Conservation (phyloP, 1,140 invertebrate species). For the Cydia splendana region DNA sequence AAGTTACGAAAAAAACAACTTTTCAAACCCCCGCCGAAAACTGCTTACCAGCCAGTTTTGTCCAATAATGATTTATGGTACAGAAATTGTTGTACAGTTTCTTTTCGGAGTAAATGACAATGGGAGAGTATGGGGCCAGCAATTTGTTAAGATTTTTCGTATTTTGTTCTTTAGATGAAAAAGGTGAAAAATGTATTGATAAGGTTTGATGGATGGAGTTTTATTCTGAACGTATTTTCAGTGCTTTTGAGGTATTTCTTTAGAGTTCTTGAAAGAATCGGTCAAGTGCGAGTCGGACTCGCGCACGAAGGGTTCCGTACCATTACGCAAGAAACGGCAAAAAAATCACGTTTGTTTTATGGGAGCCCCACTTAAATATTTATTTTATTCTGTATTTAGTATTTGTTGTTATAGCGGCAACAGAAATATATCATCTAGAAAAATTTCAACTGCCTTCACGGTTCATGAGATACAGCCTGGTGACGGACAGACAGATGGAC, state of each 20-base stretch:
- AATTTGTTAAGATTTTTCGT: conserved; percentile 19
- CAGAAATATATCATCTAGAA: no score
- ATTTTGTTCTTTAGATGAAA: conserved; percentile 4
- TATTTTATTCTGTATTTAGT: no score
- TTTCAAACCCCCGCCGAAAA: background rate
- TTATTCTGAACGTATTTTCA: background rate
- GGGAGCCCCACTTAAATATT: no score
- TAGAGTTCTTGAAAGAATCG: background rate
- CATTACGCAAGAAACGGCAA: no score
- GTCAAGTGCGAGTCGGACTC: no score
- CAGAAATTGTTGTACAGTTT: conserved; percentile 6
- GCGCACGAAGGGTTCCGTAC: no score
- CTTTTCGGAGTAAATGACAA: conserved; percentile 3
- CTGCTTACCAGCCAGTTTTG: background rate
- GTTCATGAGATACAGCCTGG: no score
- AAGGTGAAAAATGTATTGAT: conserved; percentile 11
- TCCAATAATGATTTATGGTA: conserved; percentile 14
- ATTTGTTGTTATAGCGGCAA: no score
- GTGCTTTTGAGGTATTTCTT: background rate
- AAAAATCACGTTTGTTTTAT: no score
- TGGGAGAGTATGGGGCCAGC: background rate
- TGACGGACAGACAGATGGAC: no score
- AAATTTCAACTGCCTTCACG: no score
- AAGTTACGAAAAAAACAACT: conserved; percentile 5
- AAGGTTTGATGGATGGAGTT: background rate